phyloP scores from a whole-genome alignment of 2,113 vertebrate species.

The Atrichornis clamosus region DNA sequence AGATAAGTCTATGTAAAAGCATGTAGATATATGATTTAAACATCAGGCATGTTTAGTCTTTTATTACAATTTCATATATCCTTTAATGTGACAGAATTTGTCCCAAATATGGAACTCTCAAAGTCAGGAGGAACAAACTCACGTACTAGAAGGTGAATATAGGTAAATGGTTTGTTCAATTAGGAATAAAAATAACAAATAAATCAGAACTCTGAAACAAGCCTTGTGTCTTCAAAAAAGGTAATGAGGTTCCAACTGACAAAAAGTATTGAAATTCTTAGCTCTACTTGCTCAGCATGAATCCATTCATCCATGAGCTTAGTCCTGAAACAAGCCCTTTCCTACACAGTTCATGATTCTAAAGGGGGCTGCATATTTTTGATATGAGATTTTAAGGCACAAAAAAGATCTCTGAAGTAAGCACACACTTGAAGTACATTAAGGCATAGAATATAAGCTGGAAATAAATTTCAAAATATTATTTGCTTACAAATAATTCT shows the following conservation, averaged over 20 bases:
- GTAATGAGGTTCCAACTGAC: background rate
- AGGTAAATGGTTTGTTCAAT: background rate
- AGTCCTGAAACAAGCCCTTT: background rate
- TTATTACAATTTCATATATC: background rate
- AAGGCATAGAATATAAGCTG: background rate
- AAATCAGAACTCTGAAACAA: background rate
- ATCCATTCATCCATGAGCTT: background rate
- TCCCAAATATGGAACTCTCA: background rate
- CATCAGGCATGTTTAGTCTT: background rate
- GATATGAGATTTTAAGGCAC: background rate
- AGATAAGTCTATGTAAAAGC: background rate
- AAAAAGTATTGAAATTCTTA: background rate
- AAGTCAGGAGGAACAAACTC: background rate
- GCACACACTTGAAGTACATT: background rate
- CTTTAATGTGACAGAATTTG: background rate
- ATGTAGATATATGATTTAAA: background rate
- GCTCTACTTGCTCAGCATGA: background rate
- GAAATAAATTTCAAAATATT: background rate
- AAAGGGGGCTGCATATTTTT: background rate
- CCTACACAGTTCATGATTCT: background rate
- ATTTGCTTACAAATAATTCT: background rate
- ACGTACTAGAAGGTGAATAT: background rate
- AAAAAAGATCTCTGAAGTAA: background rate
- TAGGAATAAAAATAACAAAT: background rate
- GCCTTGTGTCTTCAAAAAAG: background rate